phyloP scores from a whole-genome alignment of 2,113 vertebrate species.

The Nothobranchius furzeri region DNA sequence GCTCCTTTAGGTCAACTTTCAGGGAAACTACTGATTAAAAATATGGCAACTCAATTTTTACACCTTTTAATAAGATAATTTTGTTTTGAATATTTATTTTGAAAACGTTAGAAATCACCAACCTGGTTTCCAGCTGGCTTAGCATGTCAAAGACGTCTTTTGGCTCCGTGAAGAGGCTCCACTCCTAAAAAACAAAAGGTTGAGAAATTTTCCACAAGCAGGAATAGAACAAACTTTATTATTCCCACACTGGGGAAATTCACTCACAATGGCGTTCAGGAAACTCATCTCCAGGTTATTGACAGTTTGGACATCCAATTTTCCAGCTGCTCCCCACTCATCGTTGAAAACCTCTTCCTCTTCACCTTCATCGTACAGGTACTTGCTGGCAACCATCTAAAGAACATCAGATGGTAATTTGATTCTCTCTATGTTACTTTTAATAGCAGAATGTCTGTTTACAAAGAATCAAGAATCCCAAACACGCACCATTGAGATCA shows the following conservation, averaged over 20 bases:
- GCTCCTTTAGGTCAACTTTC: background rate
- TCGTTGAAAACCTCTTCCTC: slow-evolving; percentile 99
- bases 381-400: slow-evolving; percentile 99
- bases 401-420: background rate
- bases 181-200: slow-evolving; percentile 80
- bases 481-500: slow-evolving; percentile 93
- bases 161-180: slow-evolving; percentile 91
- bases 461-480: background rate
- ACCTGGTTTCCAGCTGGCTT: slow-evolving; percentile 90
- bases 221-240: background rate
- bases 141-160: slow-evolving; percentile 89
- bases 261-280: slow-evolving; percentile 91
- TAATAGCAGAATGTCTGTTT: too few species aligned
- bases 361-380: slow-evolving; percentile 97
- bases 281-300: slow-evolving; percentile 96
- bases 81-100: background rate
- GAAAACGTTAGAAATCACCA: slow-evolving; percentile 48
- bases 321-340: slow-evolving; percentile 96
- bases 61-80: background rate
- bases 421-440: too few species aligned
- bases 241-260: too few species aligned
- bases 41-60: too few species aligned
- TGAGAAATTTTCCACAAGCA: background rate
- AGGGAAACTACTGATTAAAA: background rate
- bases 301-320: slow-evolving; percentile 91